Conservation (phyloP, 2,888 invertebrate genomes). For the Neoaliturus tenellus region DNA sequence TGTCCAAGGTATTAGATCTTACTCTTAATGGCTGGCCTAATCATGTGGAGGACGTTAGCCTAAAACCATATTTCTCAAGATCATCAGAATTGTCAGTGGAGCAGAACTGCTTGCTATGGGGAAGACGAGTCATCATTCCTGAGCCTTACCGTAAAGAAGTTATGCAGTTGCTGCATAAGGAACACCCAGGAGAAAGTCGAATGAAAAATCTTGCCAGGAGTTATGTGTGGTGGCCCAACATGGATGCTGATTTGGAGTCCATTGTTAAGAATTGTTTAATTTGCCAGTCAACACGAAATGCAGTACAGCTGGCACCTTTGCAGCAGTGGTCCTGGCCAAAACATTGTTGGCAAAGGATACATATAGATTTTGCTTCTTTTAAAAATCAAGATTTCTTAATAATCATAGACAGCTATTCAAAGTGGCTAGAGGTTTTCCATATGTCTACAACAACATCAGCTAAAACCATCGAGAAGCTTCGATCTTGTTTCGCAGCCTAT, state of each 20-base stretch:
- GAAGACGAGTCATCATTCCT: slow-evolving; percentile 22
- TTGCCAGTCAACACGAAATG: slow-evolving; percentile 60
- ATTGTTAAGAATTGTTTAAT: slow-evolving; percentile 51
- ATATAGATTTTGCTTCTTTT: slow-evolving; percentile 19
- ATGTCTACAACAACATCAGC: background rate
- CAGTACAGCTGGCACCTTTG: slow-evolving; percentile 61
- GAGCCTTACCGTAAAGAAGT: background rate
- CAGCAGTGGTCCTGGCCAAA: slow-evolving; percentile 49
- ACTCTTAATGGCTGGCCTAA: slow-evolving; percentile 37
- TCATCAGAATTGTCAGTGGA: slow-evolving; percentile 9
- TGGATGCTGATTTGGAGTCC: slow-evolving; percentile 21
- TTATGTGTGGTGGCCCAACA: slow-evolving; percentile 50
- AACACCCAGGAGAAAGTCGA: slow-evolving; percentile 9
- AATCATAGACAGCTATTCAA: slow-evolving; percentile 55
- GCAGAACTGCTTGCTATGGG: slow-evolving; percentile 25
- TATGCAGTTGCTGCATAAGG: background rate
- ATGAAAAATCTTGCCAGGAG: slow-evolving; percentile 29
- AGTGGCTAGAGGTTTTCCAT: slow-evolving; percentile 59
- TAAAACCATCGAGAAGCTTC: background rate
- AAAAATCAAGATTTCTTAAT: slow-evolving; percentile 51
- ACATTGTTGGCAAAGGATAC: slow-evolving; percentile 32
- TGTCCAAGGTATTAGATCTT: slow-evolving; percentile 16
- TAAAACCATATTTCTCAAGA: slow-evolving; percentile 26
- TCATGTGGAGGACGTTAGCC: background rate
- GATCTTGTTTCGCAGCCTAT: too few species aligned